Evolutionary conservation across 2,113 vertebrate species (phyloP), one percentile per base, ranked within the genome.

Genomic region (Pampusana beccarii): DNA sequence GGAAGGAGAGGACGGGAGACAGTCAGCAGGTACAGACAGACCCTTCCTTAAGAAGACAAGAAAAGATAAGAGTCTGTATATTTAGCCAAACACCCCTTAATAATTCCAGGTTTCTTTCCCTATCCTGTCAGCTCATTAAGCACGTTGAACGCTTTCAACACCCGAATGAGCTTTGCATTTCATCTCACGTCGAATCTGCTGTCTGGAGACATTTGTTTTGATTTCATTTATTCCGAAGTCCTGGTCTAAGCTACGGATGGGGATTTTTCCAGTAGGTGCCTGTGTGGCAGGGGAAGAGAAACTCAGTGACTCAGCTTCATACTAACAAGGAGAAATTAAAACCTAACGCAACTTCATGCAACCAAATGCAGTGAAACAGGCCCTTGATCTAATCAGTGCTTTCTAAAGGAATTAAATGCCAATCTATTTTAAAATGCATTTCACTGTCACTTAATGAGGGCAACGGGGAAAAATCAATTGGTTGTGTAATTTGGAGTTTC

Each of bases 341-440:
- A 92, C 53, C 31, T 79, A 96, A 92, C 29, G 5, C 0, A 1
- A 67, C 72, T 93, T 93, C 53, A n/a, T 92, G 69, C 86, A 96
- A 84, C 83, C 65, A 91, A 97, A 93, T 42, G 65, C 88, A 91
- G 83, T 50, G 83, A 94, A 97, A 94, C 70, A 81, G 77, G 36
- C 66, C 44, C 77, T 95, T 93, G 95, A 92, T 93, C 93, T 96
- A 97, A 96, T 97, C 96, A 97, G 83, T 3, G 16, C 86, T 95
- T 96, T 96, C 90, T 94, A 91, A 93, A 95, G 86, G 88, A 95
- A 96, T 97, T 97, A 96, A 97, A 96, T 94, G 93, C 83, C 92
- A 96, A 96, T 96, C 96, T 96, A 96, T 94, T 97, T 94, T 94
- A 89, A 95, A 96, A 96, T 95, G 90, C 92, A 81, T 95, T 95